Base-by-base conservation (phyloP, 2,888 invertebrate genomes). In the Drosophila monieri region DNA sequence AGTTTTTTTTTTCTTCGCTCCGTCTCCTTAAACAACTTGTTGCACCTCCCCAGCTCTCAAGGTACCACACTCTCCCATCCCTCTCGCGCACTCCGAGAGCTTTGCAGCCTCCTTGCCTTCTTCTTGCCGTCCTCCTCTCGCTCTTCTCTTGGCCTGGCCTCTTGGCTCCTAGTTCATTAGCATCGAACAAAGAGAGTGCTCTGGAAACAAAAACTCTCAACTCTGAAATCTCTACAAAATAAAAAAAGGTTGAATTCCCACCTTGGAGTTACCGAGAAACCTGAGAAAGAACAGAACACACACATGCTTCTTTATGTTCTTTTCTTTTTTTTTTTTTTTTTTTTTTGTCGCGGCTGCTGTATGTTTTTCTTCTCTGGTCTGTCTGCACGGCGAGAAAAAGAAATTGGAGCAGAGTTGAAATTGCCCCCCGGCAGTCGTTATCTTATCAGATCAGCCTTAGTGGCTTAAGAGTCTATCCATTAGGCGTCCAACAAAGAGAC, bases 1-100 rank as follows among this genome's bases (percentile, higher is more conserved):
- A 54, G 71, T 78, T 49, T 78, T 57, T 69, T 66, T 55, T 39
- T 25, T 54, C 25, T 18, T 18, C 14, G 37, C 66, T 47, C 53
- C 65, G 39, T 41, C 47, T 47, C 32, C 15, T 52, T 47, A 32
- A 15, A 25, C 39, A 39, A 64, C 65, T 64, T 52, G 52, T 64
- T 46, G 44, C 46, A 37, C 39, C 39, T 8, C 10, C 3, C 10
- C 3, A 6, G 12, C n/a, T 14, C 21, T 15, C 14, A 14, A 9
- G 23, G 14, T 37, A 14, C 30, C 1, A 18, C 18, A 18, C 18
- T 18, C 18, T 23, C 12, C 14, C 30, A 39, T 39, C 9, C 14
- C n/a, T n/a, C 15, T 30, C 4, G 12, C 18, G 10, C 52, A 39
- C 35, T 30, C 30, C 21, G 10, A 37, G 64, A 14, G 18, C 18